Percentiles rank a stretch among this genome's conserved stretches.
phyloP scores from a whole-genome alignment of 1,140 invertebrate genomes.

The honey bee (Apis mellifera) region Amel_HAv3.1 CM009943.2:9282501-9283000 shows the following conservation, averaged over 20 bases:
- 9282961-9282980: slow-evolving; percentile 41
- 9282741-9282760: neutral
- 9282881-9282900: slow-evolving; percentile 52
- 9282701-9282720: neutral
- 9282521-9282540: no score
- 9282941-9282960: slow-evolving; percentile 29
- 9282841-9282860: neutral
- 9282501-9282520: no score
- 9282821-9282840: neutral
- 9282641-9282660: no score
- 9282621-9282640: no score
- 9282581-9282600: no score
- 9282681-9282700: no score
- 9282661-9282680: no score
- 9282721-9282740: neutral
- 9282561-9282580: no score
- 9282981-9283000: slow-evolving; percentile 38
- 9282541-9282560: no score
- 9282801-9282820: no score
- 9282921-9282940: slow-evolving; percentile 22
- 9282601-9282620: no score
- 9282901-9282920: slow-evolving; percentile 45
- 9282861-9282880: slow-evolving; percentile 6
- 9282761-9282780: neutral
- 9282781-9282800: neutral